These are phyloP conservation scores for Rutilus rutilus DNA, from an alignment of 2,113 vertebrate genomes.

Conservation along the genomic window DNA sequence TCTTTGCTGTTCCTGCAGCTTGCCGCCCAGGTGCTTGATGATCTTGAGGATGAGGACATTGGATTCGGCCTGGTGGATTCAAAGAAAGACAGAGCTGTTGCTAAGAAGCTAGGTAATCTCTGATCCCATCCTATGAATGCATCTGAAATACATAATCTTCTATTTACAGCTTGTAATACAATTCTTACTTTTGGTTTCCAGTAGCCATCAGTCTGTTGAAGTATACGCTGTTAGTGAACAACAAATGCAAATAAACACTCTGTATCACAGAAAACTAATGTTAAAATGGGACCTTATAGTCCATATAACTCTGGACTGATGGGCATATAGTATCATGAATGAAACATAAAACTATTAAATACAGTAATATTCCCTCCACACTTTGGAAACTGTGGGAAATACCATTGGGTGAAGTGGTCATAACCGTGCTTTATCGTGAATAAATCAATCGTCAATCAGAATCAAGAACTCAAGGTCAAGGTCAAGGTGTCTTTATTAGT, in stretches of 20 bases:
- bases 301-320: background rate
- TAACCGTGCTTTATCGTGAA: too few relatives aligned
- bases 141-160: background rate
- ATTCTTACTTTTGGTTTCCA: background rate
- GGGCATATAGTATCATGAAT: too few relatives aligned
- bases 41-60: conserved; percentile 86
- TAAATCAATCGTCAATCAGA: too few relatives aligned
- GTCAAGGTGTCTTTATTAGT: too few relatives aligned
- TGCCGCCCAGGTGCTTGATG: conserved; percentile 90
- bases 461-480: too few relatives aligned
- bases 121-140: background rate
- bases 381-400: too few relatives aligned
- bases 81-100: conserved; percentile 81
- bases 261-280: background rate
- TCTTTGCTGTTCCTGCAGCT: conserved; percentile 71
- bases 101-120: conserved; percentile 86
- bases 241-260: background rate
- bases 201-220: conserved; percentile 2
- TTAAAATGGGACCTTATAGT: background rate
- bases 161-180: background rate
- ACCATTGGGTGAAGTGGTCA: too few relatives aligned
- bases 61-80: conserved; percentile 89
- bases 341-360: too few relatives aligned
- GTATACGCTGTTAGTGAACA: background rate
- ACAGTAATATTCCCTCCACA: too few relatives aligned